phyloP scores from a whole-genome alignment of 2,888 invertebrate genomes.

The Amorpha juglandis region DNA sequence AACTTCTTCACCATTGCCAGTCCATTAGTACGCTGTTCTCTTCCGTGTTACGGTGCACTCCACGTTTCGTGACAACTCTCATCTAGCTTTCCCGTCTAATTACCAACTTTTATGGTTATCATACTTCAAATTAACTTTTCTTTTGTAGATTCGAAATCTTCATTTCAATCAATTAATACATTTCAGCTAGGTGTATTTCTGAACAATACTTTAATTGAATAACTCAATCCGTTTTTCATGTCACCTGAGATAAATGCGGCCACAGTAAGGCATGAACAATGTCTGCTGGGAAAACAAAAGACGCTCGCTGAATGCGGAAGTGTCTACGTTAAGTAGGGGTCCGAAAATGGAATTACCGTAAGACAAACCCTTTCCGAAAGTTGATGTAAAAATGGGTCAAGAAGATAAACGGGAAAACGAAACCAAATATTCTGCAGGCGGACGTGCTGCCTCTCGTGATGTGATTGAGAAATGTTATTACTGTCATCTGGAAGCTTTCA shows the following conservation, averaged over 20 bases:
- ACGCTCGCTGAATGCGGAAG: constrained; percentile 19
- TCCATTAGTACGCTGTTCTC: too few relatives aligned
- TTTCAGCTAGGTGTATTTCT: not conserved
- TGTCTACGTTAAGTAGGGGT: constrained; percentile 16
- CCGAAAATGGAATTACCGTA: constrained; percentile 22
- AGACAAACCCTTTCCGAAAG: constrained; percentile 18
- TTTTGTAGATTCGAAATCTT: too few relatives aligned
- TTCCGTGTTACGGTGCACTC: too few relatives aligned
- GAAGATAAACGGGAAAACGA: not conserved
- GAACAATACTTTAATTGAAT: not conserved
- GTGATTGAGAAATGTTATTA: constrained; percentile 19
- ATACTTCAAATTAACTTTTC: too few relatives aligned
- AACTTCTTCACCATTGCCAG: too few relatives aligned
- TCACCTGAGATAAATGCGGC: constrained; percentile 9
- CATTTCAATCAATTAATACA: not conserved
- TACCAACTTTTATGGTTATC: too few relatives aligned
- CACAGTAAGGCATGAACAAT: not conserved
- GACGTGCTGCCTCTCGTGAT: constrained; percentile 4
- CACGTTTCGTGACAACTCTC: too few relatives aligned
- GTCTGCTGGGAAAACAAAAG: constrained; percentile 16
- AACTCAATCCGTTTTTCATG: constrained; percentile 13
- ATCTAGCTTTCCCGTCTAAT: too few relatives aligned
- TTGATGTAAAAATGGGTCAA: constrained; percentile 23
- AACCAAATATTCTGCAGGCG: constrained; percentile 10
- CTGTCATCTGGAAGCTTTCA: not conserved